Base-by-base conservation (phyloP, 2,888 invertebrate species). In the Diloba caeruleocephala region DNA sequence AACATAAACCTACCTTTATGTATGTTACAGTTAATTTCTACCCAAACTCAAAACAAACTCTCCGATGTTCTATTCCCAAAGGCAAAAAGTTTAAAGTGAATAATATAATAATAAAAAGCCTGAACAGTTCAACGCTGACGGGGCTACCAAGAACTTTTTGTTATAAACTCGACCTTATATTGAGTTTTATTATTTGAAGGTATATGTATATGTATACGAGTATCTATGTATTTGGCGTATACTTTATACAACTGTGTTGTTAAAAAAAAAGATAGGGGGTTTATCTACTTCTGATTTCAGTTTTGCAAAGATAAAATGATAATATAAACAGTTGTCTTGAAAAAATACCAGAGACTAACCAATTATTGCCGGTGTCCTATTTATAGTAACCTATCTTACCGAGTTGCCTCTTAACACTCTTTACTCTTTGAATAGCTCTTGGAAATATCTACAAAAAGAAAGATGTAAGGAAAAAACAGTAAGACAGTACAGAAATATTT, bases 71-170 rank as follows among this genome's bases (percentile, higher is more conserved):
- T 43, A 59, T 46, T 52, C 48, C 36, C 60, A 26, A 53, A 49
- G 39, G 49, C 15, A 17, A 9, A 56, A 70, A 69, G 58, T 66
- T 51, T 41, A 59, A 70, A 59, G 54, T 59, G 54, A 55, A 66
- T 66, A 66, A 65, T 65, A 65, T 45, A 65, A 54, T 70, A 58
- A 65, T 70, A 70, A 70, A 57, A 66, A 36, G 33, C 50, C 48
- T 21, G 19, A 51, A 44, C 37, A 39, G 54, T 54, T 48, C 36
- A 8, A 42, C 41, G 53, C 32, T 38, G 45, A 36, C 50, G 51
- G 58, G 42, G n/a, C n/a, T n/a, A n/a, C n/a, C n/a, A 64, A 48
- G 45, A 70, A 53, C 29, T 58, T 69, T 68, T 56, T 55, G 33
- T 21, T 44, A 44, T 19, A 34, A 64, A 55, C 39, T 42, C 33